phyloP scores from a whole-genome alignment of 2,888 invertebrate species.

The Morinoia aosen region DNA sequence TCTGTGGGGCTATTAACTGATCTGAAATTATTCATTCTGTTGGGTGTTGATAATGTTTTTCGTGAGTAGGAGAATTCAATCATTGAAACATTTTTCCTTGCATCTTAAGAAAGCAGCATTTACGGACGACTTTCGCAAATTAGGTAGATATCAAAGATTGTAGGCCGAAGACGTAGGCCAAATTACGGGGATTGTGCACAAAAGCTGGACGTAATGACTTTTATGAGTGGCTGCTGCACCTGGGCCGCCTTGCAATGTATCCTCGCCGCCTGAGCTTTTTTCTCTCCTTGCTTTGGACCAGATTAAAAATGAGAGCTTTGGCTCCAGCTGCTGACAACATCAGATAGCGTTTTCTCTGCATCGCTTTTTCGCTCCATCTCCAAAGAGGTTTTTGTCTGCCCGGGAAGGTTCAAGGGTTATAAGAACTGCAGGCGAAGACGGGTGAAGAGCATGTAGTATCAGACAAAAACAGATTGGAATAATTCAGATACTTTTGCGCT shows the following conservation, averaged over 20 bases:
- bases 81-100: neutral
- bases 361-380: neutral
- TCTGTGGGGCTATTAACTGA: neutral
- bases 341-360: neutral
- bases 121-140: neutral
- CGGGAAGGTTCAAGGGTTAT: neutral
- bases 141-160: neutral
- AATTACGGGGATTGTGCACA: conserved; percentile 14
- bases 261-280: neutral
- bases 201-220: conserved; percentile 34
- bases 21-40: neutral
- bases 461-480: too few species aligned
- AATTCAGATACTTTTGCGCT: too few species aligned
- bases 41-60: neutral
- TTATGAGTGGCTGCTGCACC: neutral
- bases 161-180: neutral
- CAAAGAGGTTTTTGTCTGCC: neutral
- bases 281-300: neutral
- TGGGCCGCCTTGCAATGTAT: neutral
- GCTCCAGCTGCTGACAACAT: neutral
- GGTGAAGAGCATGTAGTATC: neutral
- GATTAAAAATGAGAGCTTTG: neutral
- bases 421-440: neutral
- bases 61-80: neutral
- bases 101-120: neutral